A percentile compares a stretch with the other conserved stretches of the same genome.
These are phyloP conservation scores for Helostoma temminkii DNA, from an alignment of 2,797 vertebrate genomes.

Conservation along the genomic window DNA sequence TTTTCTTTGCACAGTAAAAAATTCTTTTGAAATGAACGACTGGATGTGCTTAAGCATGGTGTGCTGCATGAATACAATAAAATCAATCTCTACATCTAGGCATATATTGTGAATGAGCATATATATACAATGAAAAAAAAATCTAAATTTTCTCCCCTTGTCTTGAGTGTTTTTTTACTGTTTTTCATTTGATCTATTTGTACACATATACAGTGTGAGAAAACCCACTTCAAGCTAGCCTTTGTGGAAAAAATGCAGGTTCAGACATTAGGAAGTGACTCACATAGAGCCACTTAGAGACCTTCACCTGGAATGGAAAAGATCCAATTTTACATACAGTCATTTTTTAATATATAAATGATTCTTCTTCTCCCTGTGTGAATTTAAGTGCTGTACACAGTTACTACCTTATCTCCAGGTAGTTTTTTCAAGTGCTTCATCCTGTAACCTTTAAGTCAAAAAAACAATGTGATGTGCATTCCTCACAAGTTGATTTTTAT, in stretches of 20 bases:
- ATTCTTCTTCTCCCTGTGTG: conserved; percentile 25
- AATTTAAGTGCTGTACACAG: conserved; percentile 64
- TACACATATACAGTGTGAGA: conserved; percentile 44
- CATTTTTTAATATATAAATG: conserved; percentile 28
- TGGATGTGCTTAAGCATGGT: conserved; percentile 66
- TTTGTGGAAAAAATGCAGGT: conserved; percentile 53
- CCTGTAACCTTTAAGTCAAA: conserved; percentile 33
- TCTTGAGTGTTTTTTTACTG: conserved; percentile 64
- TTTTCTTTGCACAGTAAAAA: conserved; percentile 54
- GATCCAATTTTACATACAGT: conserved; percentile 49
- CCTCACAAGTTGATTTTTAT: conserved; percentile 30
- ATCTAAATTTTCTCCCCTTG: conserved; percentile 56
- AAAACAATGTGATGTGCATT: conserved; percentile 60
- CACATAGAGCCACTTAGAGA: too few relatives aligned
- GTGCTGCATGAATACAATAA: conserved; percentile 65
- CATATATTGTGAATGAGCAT: conserved; percentile 52
- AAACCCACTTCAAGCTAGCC: conserved; percentile 40
- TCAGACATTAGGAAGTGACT: conserved; percentile 57
- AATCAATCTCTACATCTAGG: conserved; percentile 66
- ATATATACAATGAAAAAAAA: conserved; percentile 78
- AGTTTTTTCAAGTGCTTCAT: conserved; percentile 65
- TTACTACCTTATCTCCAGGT: conserved; percentile 41
- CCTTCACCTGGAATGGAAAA: conserved; percentile 58
- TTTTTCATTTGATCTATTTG: conserved; percentile 42
- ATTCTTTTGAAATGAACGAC: conserved; percentile 47